These are phyloP conservation scores for Carabus problematicus DNA, from an alignment of 2,888 invertebrate genomes.

Conservation along the genomic window DNA sequence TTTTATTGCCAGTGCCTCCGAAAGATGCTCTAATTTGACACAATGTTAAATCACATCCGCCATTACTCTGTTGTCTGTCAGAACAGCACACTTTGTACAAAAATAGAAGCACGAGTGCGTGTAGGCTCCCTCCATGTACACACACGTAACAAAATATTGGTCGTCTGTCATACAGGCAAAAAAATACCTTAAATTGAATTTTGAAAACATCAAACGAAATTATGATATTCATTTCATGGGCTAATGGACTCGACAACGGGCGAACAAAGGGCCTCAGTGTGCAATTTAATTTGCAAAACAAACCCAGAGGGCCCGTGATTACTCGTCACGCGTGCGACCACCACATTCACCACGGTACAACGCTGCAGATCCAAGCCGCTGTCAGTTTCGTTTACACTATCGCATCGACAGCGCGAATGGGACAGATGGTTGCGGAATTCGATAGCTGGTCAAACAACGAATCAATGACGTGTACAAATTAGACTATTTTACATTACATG, in stretches of 20 bases:
- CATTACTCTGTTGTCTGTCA: too few species aligned
- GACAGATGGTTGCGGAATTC: constrained; percentile 28
- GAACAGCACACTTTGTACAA: too few species aligned
- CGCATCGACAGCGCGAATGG: too few species aligned
- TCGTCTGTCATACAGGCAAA: constrained; percentile 6
- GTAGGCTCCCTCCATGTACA: too few species aligned
- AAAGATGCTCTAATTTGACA: too few species aligned
- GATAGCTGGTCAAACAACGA: neutral
- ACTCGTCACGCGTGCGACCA: constrained; percentile 9
- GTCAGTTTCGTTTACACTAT: constrained; percentile 20
- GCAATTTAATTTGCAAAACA: constrained; percentile 39
- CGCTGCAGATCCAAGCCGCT: too few species aligned
- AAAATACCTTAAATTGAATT: constrained; percentile 35
- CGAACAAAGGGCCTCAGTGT: constrained; percentile 24
- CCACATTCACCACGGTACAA: constrained; percentile 5
- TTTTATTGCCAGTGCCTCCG: too few species aligned
- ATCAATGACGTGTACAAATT: constrained; percentile 16
- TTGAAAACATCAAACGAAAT: constrained; percentile 40
- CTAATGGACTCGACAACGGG: constrained; percentile 21
- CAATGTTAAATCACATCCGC: too few species aligned
- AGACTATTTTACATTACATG: neutral
- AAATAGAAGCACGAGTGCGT: too few species aligned
- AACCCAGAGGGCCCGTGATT: constrained; percentile 31
- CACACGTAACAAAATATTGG: too few species aligned
- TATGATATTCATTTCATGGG: constrained; percentile 37